Percentiles rank a stretch among this genome's conserved stretches.
phyloP scores from a whole-genome alignment of 2,797 vertebrate genomes.

The Aplochiton taeniatus region DNA sequence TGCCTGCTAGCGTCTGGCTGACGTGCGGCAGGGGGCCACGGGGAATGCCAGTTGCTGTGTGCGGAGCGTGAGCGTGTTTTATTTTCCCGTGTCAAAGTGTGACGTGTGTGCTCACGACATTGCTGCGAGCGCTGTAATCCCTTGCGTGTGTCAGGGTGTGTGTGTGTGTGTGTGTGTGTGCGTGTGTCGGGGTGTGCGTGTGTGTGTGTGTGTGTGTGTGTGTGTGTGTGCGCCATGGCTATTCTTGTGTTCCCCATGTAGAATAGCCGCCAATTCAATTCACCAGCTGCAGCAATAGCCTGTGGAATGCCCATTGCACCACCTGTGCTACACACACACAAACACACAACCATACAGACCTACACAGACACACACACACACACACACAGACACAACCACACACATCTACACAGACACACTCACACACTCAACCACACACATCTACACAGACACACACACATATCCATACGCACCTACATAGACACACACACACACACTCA shows the following conservation, averaged over 20 bases:
- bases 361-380: constrained; percentile 3
- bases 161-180: constrained; percentile 9
- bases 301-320: constrained; percentile 52
- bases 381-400: background rate
- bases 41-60: constrained; percentile 43
- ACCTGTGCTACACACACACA: constrained; percentile 9
- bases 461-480: no score
- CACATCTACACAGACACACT: background rate
- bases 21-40: no score
- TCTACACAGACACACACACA: constrained; percentile 2
- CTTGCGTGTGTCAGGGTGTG: constrained; percentile 50
- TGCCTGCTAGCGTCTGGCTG: no score
- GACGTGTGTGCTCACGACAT: constrained; percentile 51
- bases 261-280: constrained; percentile 24
- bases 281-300: constrained; percentile 53
- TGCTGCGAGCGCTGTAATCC: constrained; percentile 56
- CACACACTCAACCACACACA: background rate
- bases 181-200: constrained; percentile 28
- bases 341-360: no score
- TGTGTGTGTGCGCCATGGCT: no score
- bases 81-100: constrained; percentile 44
- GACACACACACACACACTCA: background rate
- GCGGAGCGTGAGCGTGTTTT: constrained; percentile 29
- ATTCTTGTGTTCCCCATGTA: constrained; percentile 32
- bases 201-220: no score